Base-by-base conservation (phyloP, 2,113 vertebrate species). In the Coturnix japonica region DNA sequence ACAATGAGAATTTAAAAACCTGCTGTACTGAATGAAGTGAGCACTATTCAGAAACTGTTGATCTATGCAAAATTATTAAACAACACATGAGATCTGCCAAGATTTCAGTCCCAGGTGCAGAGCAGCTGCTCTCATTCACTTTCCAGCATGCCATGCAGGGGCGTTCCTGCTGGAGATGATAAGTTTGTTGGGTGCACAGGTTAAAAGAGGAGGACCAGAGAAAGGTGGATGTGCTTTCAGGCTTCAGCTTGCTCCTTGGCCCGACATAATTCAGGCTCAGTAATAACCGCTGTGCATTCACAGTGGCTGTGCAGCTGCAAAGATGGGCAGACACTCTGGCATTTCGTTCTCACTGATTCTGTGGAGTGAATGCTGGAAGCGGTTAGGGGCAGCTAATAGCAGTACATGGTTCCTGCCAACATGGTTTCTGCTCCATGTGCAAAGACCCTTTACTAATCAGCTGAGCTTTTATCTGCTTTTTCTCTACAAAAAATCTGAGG, bases 61-160 rank as follows among this genome's bases (percentile, higher is more conserved):
- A 85, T 94, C 92, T 95, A 91, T 91, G 95, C 87, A 81, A 77
- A 95, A 96, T 80, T 65, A 80, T 86, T 54, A 53, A 95, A 46
- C 82, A 65, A 80, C 64, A 41, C 43, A 12, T 11, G 87, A 57
- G 91, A 37, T 73, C 49, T 93, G 94, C 89, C 92, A 90, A 87
- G 81, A 85, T 81, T 63, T 4, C 71, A 31, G 81, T 83, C 91
- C 92, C 94, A 86, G 92, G 87, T 93, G 87, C 90, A 89, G 80
- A 80, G 80, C 94, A 96, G 91, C 94, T 96, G 96, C 92, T 96
- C 70, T 66, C 30, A 7, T 56, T 85, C 87, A 4, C 57, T 41
- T 15, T 67, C 49, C 31, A 0, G 47, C 89, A 7, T 6, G 51
- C 44, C 1, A 7, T 3, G 78, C 71, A 49, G 73, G 80, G 85